A percentile compares a stretch with the other conserved stretches of the same genome.
phyloP scores from a whole-genome alignment of 2,888 invertebrate genomes.

The Nomada hirtipes region DNA sequence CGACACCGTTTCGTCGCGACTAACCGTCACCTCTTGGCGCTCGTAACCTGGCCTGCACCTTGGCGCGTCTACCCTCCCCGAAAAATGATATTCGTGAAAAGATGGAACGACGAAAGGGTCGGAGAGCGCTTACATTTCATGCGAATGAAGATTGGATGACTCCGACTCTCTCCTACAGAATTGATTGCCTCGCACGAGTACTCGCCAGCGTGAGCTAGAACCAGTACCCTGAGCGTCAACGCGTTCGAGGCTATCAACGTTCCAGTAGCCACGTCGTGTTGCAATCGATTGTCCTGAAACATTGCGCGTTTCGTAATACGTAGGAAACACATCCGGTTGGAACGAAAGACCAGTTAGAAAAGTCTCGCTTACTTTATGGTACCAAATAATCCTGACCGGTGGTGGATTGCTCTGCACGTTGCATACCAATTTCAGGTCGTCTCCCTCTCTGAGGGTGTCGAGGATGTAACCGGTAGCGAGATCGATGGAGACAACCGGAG shows the following conservation, averaged over 20 bases:
- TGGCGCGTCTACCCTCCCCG: slow-evolving; percentile 88
- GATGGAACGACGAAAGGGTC: background rate
- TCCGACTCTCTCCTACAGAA: slow-evolving; percentile 92
- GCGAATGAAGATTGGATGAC: slow-evolving; percentile 89
- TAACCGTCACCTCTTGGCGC: slow-evolving; percentile 89
- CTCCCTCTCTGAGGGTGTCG: slow-evolving; percentile 90
- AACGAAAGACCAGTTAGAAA: background rate
- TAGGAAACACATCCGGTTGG: too few species aligned
- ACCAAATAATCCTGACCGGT: slow-evolving; percentile 91
- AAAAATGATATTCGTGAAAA: background rate
- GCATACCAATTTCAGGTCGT: slow-evolving; percentile 91
- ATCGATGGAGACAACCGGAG: slow-evolving; percentile 90
- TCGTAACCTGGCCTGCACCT: slow-evolving; percentile 91
- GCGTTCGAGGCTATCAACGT: slow-evolving; percentile 88
- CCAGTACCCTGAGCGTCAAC: slow-evolving; percentile 89
- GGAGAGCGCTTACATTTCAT: slow-evolving; percentile 90
- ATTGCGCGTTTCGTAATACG: background rate
- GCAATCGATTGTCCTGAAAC: slow-evolving; percentile 88
- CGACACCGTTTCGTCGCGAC: slow-evolving; percentile 90
- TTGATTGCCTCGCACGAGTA: slow-evolving; percentile 94
- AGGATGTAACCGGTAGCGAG: slow-evolving; percentile 87
- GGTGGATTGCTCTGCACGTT: slow-evolving; percentile 92
- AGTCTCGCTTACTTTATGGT: slow-evolving; percentile 90
- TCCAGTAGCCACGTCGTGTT: slow-evolving; percentile 89
- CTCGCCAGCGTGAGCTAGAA: slow-evolving; percentile 90